These are phyloP conservation scores for Colletes gigas DNA, from an alignment of 1,140 invertebrate genomes.

Conservation along the genomic window DNA sequence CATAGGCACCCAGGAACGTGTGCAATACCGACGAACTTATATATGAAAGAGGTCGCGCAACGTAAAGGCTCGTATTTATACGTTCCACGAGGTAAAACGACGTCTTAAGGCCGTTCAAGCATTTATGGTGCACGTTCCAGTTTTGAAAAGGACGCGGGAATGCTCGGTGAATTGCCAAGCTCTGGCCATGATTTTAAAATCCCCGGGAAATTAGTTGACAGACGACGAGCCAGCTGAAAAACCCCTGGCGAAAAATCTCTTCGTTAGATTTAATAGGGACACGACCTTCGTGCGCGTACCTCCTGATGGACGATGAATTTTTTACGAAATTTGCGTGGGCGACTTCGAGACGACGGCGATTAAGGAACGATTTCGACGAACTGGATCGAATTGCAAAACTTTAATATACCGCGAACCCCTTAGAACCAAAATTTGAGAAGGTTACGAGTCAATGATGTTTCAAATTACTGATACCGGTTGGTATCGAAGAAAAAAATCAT, in stretches of 20 bases:
- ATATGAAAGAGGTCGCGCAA: slow-evolving; percentile 70
- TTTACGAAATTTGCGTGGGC: slow-evolving; percentile 19
- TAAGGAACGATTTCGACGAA: slow-evolving; percentile 4
- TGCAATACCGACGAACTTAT: slow-evolving; percentile 59
- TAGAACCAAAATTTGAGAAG: too few species aligned
- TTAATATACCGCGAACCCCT: too few species aligned
- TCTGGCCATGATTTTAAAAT: slow-evolving; percentile 62
- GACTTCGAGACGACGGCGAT: neutral
- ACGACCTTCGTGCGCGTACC: slow-evolving; percentile 23
- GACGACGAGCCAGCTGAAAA: slow-evolving; percentile 2
- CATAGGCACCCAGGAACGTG: slow-evolving; percentile 64
- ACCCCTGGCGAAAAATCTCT: slow-evolving; percentile 33
- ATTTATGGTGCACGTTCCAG: slow-evolving; percentile 60
- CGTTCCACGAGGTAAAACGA: slow-evolving; percentile 59
- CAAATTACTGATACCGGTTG: too few species aligned
- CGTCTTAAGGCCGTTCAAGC: slow-evolving; percentile 60
- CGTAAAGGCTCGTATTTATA: slow-evolving; percentile 68
- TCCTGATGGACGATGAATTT: slow-evolving; percentile 27
- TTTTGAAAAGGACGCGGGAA: slow-evolving; percentile 60
- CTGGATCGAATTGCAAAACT: slow-evolving; percentile 5
- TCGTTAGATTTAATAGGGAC: slow-evolving; percentile 45
- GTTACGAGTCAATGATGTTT: too few species aligned
- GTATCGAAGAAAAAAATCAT: too few species aligned
- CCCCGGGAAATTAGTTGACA: slow-evolving; percentile 64
- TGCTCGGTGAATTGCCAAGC: slow-evolving; percentile 53